A percentile compares a stretch with the other conserved stretches of the same genome.
Conservation (phyloP, 2,797 vertebrate species). For the Sebastes taczanowskii region DNA sequence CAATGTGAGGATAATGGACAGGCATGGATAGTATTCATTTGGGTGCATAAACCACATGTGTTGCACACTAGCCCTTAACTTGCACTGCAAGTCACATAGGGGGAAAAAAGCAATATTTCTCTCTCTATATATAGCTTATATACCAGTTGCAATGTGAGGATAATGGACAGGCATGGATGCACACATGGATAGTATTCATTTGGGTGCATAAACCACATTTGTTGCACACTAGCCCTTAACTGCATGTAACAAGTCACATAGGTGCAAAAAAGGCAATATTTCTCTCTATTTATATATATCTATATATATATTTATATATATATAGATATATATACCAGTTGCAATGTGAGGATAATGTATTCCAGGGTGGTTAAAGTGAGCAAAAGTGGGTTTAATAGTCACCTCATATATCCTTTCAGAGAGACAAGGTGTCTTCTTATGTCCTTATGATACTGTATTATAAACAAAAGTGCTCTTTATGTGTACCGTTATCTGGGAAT, state of each 20-base stretch:
- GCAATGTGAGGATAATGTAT: neutral
- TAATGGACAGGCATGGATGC: constrained; percentile 31
- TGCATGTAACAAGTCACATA: no score
- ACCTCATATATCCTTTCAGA: neutral
- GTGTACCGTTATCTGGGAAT: neutral
- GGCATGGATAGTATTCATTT: neutral
- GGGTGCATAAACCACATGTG: neutral
- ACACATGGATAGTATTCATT: neutral
- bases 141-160: no score
- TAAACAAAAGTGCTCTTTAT: neutral
- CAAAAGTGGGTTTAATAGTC: neutral
- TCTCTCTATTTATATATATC: no score
- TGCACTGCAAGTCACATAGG: no score
- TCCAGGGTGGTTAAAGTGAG: neutral
- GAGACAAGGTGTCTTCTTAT: neutral
- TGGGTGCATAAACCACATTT: no score
- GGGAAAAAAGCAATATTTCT: no score
- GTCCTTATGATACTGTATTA: neutral
- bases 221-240: no score
- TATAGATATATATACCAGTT: no score
- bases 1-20: constrained; percentile 19
- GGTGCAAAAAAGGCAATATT: no score
- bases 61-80: no score
- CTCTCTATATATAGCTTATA: no score
- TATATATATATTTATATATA: no score